phyloP scores from a whole-genome alignment of 2,113 vertebrate genomes.

The Tauraco erythrolophus region DNA sequence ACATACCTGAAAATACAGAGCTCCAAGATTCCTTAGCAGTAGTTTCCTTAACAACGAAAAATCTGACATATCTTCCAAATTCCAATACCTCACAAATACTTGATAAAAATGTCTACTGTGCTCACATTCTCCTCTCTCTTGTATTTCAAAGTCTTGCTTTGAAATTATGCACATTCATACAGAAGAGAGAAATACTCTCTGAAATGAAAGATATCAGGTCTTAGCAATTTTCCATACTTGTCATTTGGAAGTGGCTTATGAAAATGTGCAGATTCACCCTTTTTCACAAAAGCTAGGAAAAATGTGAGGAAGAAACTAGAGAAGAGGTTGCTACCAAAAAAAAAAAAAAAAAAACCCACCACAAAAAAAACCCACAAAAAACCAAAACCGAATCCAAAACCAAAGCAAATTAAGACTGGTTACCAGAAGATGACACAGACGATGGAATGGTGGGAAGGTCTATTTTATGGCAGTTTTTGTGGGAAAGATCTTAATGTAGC shows the following conservation, averaged over 20 bases:
- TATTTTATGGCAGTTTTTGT: not conserved
- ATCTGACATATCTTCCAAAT: not conserved
- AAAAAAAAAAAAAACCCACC: not conserved
- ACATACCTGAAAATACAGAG: not conserved
- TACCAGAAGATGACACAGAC: not conserved
- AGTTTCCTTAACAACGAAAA: conserved; percentile 41
- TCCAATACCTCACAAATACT: not conserved
- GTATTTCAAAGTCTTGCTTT: not conserved
- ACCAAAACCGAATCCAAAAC: not conserved
- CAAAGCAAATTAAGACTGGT: not conserved
- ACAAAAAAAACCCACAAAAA: too few relatives aligned
- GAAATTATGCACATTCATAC: not conserved
- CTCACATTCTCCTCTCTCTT: not conserved
- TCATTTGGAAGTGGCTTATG: not conserved
- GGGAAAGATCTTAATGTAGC: not conserved
- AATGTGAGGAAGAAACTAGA: not conserved
- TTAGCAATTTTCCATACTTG: not conserved
- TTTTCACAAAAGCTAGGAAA: not conserved
- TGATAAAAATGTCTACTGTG: not conserved
- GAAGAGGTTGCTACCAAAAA: not conserved
- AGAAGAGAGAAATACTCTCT: not conserved
- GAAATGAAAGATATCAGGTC: not conserved
- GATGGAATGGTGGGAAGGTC: not conserved
- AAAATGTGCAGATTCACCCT: not conserved
- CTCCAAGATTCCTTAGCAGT: not conserved